Evolutionary conservation across 2,797 vertebrate species (phyloP).

Genomic region (Gymnothorax reevesii): DNA sequence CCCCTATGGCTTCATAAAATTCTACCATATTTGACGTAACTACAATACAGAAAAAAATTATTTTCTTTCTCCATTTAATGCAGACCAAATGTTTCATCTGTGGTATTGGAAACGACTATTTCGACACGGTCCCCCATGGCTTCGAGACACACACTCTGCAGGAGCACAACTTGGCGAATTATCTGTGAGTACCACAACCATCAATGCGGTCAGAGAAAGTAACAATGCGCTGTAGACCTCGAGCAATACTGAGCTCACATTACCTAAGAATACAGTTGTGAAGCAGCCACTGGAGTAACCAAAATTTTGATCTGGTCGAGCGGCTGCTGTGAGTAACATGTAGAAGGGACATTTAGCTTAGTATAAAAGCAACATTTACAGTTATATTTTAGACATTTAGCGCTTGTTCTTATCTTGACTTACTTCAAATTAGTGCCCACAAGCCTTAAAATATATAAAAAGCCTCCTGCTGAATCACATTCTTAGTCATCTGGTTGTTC

Average conservation of each 20-base stretch:
- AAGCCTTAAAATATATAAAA: neutral
- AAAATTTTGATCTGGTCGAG: neutral
- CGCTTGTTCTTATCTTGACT: neutral
- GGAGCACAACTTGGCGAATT: constrained; percentile 97
- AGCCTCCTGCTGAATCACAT: neutral
- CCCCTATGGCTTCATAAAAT: neutral
- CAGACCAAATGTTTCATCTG: constrained; percentile 98
- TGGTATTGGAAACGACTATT: constrained; percentile 96
- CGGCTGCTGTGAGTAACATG: neutral
- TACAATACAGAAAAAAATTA: neutral
- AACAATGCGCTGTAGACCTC: neutral
- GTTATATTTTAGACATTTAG: neutral
- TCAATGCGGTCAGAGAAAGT: neutral
- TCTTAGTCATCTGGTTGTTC: neutral
- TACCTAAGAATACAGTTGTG: neutral
- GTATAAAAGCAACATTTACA: constrained; percentile 2
- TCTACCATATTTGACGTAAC: neutral
- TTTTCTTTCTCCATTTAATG: constrained; percentile 47
- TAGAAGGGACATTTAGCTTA: constrained; percentile 21
- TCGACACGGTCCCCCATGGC: constrained; percentile 94
- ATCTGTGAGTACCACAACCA: constrained; percentile 81
- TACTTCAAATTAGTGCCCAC: neutral
- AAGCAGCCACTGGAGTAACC: neutral
- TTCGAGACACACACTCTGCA: constrained; percentile 96
- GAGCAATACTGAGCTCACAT: neutral